These are phyloP conservation scores for Solenodon paradoxus DNA, from an alignment of 2,113 vertebrate species.

Conservation along the genomic window DNA sequence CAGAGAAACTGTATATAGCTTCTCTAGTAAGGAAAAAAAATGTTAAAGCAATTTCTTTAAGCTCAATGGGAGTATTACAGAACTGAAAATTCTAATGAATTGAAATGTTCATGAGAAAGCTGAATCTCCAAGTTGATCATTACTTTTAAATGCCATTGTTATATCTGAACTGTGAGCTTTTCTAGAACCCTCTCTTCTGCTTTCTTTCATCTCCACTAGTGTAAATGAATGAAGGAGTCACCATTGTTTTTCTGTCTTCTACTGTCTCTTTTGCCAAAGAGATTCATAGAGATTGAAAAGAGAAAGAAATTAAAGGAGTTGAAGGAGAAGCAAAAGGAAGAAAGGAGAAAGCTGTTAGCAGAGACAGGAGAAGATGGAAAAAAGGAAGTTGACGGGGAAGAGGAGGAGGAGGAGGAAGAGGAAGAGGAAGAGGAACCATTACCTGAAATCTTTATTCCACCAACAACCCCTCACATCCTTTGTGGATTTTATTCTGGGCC, in stretches of 20 bases:
- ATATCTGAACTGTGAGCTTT: not conserved
- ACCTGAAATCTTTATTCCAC: constrained; percentile 85
- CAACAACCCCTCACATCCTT: constrained; percentile 87
- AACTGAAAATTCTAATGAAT: not conserved
- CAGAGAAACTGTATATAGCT: not conserved
- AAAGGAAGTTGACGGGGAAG: constrained; percentile 73
- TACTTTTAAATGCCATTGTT: not conserved
- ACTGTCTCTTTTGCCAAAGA: constrained; percentile 79
- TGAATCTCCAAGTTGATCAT: not conserved
- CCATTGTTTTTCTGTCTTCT: not conserved
- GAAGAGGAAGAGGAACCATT: constrained; percentile 85
- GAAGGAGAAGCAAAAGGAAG: constrained; percentile 70
- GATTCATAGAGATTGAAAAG: constrained; percentile 82
- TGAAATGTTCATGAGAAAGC: not conserved
- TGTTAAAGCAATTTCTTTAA: not conserved
- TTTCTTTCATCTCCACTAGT: not conserved
- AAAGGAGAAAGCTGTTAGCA: constrained; percentile 73
- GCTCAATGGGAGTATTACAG: not conserved
- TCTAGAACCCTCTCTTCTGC: not conserved
- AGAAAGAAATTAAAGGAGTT: constrained; percentile 75
- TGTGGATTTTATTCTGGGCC: constrained; percentile 94
- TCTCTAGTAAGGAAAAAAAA: not conserved
- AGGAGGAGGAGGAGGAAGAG: constrained; percentile 70
- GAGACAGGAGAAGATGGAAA: constrained; percentile 72
- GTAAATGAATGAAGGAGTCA: not conserved